Evolutionary conservation across 2,797 vertebrate species (phyloP), one percentile per base, ranked within the genome.

Genomic region (Malacoraja senta): DNA sequence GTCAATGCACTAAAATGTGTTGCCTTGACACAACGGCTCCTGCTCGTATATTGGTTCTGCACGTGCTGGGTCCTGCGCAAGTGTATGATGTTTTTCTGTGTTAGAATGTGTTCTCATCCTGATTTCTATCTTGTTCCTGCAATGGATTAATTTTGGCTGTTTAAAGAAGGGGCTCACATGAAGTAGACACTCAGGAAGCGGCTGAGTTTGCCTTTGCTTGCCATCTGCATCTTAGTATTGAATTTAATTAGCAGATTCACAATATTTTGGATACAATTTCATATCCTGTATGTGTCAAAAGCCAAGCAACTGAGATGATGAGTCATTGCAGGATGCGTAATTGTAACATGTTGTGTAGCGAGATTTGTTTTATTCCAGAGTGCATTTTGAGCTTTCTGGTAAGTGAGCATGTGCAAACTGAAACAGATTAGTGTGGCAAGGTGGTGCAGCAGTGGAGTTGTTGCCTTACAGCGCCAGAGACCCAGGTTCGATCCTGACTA

Each of bases 211-310:
- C 32, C 77, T 77, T 10, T n/a, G 76, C 76, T 35, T 78, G 77
- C 77, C 77, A 78, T 78, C 77, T 78, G 77, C 8, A n/a, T 78
- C n/a, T 78, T 78, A 35, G 77, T 17, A 78, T 32, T 78, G 77
- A 78, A 78, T 35, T 78, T 78, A 78, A 78, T 78, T 78, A 78
- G 76, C 10, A 77, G 77, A 78, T 78, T 35, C 77, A 78, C 77
- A 78, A 35, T 78, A 78, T 78, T n/a, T 78, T 78, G 77, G 77
- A 78, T 35, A 77, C 19, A 78, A 78, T 78, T 35, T 78, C 32
- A 78, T 78, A 78, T 78, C 77, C 77, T 78, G 77, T 78, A 78
- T 78, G 77, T 35, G 32, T 78, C 77, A n/a, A 78, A 35, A 35
- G 77, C 77, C 32, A 17, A 78, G 77, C n/a, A 78, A 78, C n/a